These are phyloP conservation scores for Agrochola macilenta DNA, from an alignment of 2,888 invertebrate species.

Conservation along the genomic window DNA sequence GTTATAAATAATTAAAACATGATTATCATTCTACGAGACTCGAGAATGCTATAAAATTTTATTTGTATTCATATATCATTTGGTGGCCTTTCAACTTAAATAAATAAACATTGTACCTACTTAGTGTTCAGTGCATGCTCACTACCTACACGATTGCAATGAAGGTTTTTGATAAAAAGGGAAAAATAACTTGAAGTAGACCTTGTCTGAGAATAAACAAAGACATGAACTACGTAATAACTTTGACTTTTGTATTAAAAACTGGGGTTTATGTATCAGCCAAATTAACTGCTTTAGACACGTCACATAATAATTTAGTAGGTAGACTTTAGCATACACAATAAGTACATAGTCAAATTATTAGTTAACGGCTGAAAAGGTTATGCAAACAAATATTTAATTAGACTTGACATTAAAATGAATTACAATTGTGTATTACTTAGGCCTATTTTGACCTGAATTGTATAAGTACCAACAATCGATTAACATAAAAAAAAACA, in stretches of 20 bases:
- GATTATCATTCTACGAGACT: conserved; percentile 21
- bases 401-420: background rate
- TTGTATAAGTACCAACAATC: background rate
- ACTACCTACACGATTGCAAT: conserved; percentile 41
- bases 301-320: conserved; percentile 23
- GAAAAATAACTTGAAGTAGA: conserved; percentile 35
- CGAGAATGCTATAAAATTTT: conserved; percentile 19
- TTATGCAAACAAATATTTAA: background rate
- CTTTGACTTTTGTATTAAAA: conserved; percentile 6
- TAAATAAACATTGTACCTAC: conserved; percentile 53
- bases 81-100: conserved; percentile 51
- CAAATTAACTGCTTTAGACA: conserved; percentile 13
- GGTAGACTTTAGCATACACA: background rate
- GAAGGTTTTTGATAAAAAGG: conserved; percentile 65
- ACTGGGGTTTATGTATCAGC: background rate
- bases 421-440: background rate
- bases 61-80: conserved; percentile 40
- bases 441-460: background rate
- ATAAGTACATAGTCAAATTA: background rate
- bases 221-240: conserved; percentile 20
- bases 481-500: background rate
- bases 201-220: conserved; percentile 47
- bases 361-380: background rate
- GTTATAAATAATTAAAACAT: conserved; percentile 22
- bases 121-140: conserved; percentile 5